Percentiles rank a stretch among this genome's conserved stretches.
These are phyloP conservation scores for Girardia tigrina DNA, from an alignment of 2,888 invertebrate species.

Conservation along the genomic window DNA sequence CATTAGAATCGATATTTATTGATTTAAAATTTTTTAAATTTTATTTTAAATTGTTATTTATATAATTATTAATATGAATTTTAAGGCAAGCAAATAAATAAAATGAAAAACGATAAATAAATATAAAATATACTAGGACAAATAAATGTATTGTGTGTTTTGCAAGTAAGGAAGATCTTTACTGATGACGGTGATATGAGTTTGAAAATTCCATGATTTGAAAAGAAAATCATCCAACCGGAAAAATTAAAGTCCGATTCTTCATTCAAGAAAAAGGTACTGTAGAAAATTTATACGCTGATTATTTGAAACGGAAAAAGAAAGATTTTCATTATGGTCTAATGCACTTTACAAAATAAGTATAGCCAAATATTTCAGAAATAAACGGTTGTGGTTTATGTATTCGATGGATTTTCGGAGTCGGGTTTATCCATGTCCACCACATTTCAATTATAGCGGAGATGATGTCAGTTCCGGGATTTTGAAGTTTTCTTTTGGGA, in stretches of 20 bases:
- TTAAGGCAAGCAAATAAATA: too few relatives aligned
- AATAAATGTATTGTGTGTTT: too few relatives aligned
- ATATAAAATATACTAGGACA: too few relatives aligned
- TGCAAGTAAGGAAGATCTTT: too few relatives aligned
- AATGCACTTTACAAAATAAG: neutral
- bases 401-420: constrained; percentile 92
- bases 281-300: neutral
- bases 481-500: constrained; percentile 66
- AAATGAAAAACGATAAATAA: too few relatives aligned
- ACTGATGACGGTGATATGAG: neutral
- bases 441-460: constrained; percentile 84
- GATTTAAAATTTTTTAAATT: too few relatives aligned
- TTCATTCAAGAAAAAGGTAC: neutral
- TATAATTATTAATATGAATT: too few relatives aligned
- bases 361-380: constrained; percentile 51
- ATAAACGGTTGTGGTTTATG: constrained; percentile 78
- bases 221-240: neutral
- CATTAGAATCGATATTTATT: too few relatives aligned
- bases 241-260: neutral
- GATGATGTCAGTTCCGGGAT: constrained; percentile 77
- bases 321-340: neutral
- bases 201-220: neutral
- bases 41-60: too few relatives aligned
- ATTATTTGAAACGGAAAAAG: neutral
- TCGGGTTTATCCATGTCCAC: constrained; percentile 84